These are phyloP conservation scores for Saturnia pavonia DNA, from an alignment of 2,888 invertebrate species.

Conservation along the genomic window DNA sequence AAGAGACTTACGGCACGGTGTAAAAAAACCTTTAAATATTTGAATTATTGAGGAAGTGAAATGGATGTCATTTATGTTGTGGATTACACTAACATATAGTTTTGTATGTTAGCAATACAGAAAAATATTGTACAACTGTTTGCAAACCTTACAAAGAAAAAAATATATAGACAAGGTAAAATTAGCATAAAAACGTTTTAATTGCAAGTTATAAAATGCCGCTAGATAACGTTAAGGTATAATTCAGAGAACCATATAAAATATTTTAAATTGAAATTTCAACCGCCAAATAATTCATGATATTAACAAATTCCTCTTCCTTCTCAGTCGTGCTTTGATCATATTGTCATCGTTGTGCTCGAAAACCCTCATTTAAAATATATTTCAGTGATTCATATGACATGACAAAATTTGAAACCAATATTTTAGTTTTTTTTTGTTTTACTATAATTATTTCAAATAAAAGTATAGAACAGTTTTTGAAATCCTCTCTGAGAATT, in stretches of 20 bases:
- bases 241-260: not conserved
- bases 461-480: too few species aligned
- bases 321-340: not conserved
- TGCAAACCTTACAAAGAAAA: not conserved
- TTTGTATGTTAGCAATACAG: not conserved
- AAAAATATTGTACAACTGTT: not conserved
- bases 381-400: not conserved
- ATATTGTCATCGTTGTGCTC: not conserved
- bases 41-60: not conserved
- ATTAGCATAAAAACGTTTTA: not conserved
- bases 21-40: not conserved
- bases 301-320: not conserved
- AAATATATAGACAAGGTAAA: not conserved
- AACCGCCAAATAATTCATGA: not conserved
- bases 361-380: not conserved
- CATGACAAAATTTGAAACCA: not conserved
- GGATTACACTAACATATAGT: not conserved
- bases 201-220: not conserved
- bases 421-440: not conserved
- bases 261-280: not conserved
- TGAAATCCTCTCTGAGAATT: not conserved
- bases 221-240: not conserved
- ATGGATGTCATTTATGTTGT: not conserved
- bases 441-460: not conserved
- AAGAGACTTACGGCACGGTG: slow-evolving; percentile 31